Evolutionary conservation across 2,888 invertebrate species (phyloP).

Genomic region (Lordiphosa andalusiaca): DNA sequence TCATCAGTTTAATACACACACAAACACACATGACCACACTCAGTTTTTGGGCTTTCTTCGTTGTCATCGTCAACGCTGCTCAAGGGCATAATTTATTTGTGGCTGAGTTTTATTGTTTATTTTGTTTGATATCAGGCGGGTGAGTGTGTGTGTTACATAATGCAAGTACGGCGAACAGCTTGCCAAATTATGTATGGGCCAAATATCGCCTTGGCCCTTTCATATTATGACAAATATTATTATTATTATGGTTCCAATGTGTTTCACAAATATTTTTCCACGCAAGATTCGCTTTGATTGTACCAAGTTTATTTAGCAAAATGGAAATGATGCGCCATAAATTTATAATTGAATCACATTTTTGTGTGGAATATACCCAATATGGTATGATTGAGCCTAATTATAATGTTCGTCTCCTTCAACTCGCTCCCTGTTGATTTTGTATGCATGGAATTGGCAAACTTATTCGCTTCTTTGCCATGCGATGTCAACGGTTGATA

Average conservation of each 20-base stretch:
- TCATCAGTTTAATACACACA: slow-evolving; percentile 65
- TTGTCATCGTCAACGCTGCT: slow-evolving; percentile 43
- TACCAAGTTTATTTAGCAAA: too few relatives aligned
- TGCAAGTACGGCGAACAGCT: slow-evolving; percentile 49
- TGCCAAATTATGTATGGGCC: slow-evolving; percentile 36
- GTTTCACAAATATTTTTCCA: slow-evolving; percentile 6
- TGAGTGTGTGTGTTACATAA: slow-evolving; percentile 27
- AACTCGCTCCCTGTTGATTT: background rate
- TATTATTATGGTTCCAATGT: slow-evolving; percentile 30
- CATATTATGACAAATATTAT: slow-evolving; percentile 44
- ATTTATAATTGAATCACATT: too few relatives aligned
- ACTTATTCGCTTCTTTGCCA: slow-evolving; percentile 10
- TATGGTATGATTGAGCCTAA: too few relatives aligned
- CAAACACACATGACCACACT: slow-evolving; percentile 14
- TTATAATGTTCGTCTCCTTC: background rate
- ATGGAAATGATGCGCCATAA: background rate
- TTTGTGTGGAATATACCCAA: too few relatives aligned
- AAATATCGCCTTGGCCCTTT: slow-evolving; percentile 30
- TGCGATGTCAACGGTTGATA: slow-evolving; percentile 52
- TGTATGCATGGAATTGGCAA: slow-evolving; percentile 1
- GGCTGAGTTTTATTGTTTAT: slow-evolving; percentile 76
- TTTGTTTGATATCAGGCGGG: slow-evolving; percentile 57
- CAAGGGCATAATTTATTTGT: slow-evolving; percentile 72
- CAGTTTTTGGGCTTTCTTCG: slow-evolving; percentile 13
- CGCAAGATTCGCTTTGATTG: background rate